Base-by-base conservation (phyloP, 1,140 invertebrate species). In the Drosophila ogumai region DNA sequence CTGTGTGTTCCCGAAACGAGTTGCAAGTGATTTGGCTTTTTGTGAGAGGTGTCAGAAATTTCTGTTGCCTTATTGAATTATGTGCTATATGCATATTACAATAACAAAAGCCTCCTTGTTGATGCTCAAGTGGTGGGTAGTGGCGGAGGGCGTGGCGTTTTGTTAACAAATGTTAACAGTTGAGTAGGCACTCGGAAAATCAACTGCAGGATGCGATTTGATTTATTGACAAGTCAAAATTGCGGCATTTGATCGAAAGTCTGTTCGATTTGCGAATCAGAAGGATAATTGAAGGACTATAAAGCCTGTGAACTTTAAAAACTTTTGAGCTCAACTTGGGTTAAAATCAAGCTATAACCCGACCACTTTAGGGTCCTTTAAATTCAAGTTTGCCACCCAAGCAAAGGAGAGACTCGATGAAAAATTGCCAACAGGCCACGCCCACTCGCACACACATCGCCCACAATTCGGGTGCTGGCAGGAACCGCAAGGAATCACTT, bases 51-150 rank as follows among this genome's bases (percentile, higher is more conserved):
- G 84, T 88, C 84, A 81, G 46, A 78, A 84, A 68, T 84, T 50
- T 50, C 65, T 84, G 85, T 84, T 84, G 85, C 85, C 80, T 84
- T 78, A 88, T 88, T 88, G 81, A 88, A 88, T 88, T 88, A 88
- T 77, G 68, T 67, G 60, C 47, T 82, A 22, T 60, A 75, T 79
- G 59, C 79, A 60, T 76, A 76, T 63, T 77, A 67, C 56, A 59
- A 65, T 44, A 75, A 69, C 60, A 76, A 80, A 43, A 56, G 61
- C 46, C 80, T 61, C 50, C 28, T 50, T 78, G 56, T 72, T 52
- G 57, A 44, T 31, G 58, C 31, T 75, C 58, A 65, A 71, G 61
- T 75, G 80, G 58, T 64, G 77, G 79, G 79, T 65, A 60, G 68
- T 31, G 25, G 34, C 61, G 0, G 49, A 43, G 75, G 79, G 82